These are phyloP conservation scores for Scaptomyza reducta DNA, from an alignment of 2,888 invertebrate species.

Conservation along the genomic window DNA sequence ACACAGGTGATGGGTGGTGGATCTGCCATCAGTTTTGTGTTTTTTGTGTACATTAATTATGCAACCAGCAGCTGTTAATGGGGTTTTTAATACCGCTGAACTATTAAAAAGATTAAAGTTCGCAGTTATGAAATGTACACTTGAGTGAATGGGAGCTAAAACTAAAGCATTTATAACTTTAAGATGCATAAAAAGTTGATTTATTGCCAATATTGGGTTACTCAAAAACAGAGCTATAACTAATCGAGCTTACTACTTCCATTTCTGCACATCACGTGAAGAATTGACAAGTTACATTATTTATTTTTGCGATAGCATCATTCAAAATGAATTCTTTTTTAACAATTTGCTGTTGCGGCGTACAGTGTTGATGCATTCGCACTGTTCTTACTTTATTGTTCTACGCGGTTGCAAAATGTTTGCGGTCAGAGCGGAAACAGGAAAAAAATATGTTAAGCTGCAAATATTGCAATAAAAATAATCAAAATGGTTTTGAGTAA, in stretches of 20 bases:
- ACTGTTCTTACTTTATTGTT: constrained; percentile 47
- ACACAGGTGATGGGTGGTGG: constrained; percentile 15
- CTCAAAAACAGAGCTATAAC: background rate
- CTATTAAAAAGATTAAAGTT: background rate
- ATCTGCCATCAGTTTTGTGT: background rate
- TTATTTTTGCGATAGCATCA: constrained; percentile 63
- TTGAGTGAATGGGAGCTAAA: no score
- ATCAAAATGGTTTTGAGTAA: background rate
- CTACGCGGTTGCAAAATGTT: constrained; percentile 34
- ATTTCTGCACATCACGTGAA: background rate
- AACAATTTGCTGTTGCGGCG: no score
- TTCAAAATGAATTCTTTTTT: no score
- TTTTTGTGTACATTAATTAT: constrained; percentile 44
- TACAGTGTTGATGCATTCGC: no score
- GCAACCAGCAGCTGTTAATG: constrained; percentile 50
- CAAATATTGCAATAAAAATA: background rate
- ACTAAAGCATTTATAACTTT: no score
- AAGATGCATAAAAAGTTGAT: no score
- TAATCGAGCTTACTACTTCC: background rate
- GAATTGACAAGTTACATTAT: constrained; percentile 29
- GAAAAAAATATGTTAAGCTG: background rate
- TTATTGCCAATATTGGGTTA: no score
- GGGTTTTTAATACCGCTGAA: constrained; percentile 31
- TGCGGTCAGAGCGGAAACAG: constrained; percentile 19
- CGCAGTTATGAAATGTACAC: no score